Base-by-base conservation (phyloP, 1,140 invertebrate species). In the Saccostrea echinata region DNA sequence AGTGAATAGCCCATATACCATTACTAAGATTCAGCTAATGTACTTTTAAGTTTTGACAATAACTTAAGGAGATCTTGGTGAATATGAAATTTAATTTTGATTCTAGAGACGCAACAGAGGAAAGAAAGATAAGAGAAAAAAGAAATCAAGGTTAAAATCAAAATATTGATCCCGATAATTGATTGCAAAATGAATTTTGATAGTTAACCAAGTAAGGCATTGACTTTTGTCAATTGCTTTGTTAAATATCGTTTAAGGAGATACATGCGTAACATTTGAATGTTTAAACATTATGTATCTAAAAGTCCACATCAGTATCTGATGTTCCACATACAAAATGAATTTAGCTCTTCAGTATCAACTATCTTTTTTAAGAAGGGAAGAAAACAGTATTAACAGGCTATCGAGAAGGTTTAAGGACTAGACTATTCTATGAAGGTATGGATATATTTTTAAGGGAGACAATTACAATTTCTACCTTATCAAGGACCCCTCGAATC, bases 401-500 rank as follows among this genome's bases (percentile, higher is more conserved):
- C 43, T 43, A n/a, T n/a, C n/a, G n/a, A n/a, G n/a, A n/a, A n/a
- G n/a, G n/a, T 43, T 43, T 43, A 9, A 43, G 43, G 43, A 43
- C 43, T 43, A 43, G 43, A 43, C 43, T 43, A 43, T 43, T 43
- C 43, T 43, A 43, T 43, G 9, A 9, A 43, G 43, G 43, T 43
- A 43, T 43, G 43, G 43, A 9, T 43, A 9, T 43, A 43, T n/a
- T n/a, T n/a, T n/a, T n/a, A 43, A 61, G 16, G 55, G 55, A 61
- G 18, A 61, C 2, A 76, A 33, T 27, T 76, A 76, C 16, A 16
- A 33, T 76, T 76, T 27, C 9, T 76, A 76, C 68, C 68, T 76
- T 76, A 33, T 76, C 68, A 3, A 76, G 68, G 11, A 76, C 68
- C 27, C 68, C 68, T 12, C 68, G 68, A 33, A 76, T 76, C 68